These are phyloP conservation scores for Piaya cayana DNA, from an alignment of 2,113 vertebrate species.

Conservation along the genomic window DNA sequence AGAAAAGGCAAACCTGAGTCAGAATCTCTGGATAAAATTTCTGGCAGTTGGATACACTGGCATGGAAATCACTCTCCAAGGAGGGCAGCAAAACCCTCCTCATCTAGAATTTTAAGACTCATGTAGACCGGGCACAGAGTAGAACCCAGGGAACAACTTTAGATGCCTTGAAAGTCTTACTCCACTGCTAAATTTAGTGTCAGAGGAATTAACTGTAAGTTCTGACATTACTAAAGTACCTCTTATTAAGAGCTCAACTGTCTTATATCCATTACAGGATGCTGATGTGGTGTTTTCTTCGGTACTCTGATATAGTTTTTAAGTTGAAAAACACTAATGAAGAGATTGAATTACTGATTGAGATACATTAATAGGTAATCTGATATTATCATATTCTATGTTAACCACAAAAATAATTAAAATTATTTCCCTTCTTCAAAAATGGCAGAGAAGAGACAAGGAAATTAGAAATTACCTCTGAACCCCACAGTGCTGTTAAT, in stretches of 20 bases:
- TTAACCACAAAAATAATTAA: background rate
- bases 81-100: background rate
- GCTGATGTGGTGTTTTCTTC: background rate
- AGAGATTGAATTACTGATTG: background rate
- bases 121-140: background rate
- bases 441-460: background rate
- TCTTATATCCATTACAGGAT: background rate
- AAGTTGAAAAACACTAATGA: background rate
- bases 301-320: background rate
- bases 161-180: background rate
- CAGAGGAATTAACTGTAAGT: background rate
- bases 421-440: background rate
- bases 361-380: background rate
- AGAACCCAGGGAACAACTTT: background rate
- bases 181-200: background rate
- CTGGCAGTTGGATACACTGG: background rate
- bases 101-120: background rate
- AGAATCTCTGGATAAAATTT: background rate
- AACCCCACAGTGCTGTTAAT: background rate
- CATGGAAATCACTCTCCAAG: background rate
- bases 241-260: background rate
- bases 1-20: conserved; percentile 6
- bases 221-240: background rate
- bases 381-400: background rate
- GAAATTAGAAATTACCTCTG: background rate